phyloP scores from a whole-genome alignment of 2,888 invertebrate species.

The Apotomis turbidana region DNA sequence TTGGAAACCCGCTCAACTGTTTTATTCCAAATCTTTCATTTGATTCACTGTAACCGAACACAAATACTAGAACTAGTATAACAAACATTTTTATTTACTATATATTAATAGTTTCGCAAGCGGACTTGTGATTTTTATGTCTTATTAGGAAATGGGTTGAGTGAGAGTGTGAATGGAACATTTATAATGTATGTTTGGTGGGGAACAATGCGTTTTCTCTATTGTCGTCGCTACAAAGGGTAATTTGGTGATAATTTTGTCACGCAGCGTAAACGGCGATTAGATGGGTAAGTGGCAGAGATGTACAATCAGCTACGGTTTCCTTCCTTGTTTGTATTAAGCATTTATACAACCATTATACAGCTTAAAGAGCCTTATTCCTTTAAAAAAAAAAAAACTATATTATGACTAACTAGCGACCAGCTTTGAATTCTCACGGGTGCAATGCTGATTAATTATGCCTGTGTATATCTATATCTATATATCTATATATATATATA shows the following conservation, averaged over 20 bases:
- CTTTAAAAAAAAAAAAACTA: too few species aligned
- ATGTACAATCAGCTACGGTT: constrained; percentile 23
- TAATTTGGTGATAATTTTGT: constrained; percentile 37
- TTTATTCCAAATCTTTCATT: constrained; percentile 4
- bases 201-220: constrained; percentile 36
- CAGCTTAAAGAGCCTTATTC: too few species aligned
- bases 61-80: neutral
- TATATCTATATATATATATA: too few species aligned
- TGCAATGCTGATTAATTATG: too few species aligned
- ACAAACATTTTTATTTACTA: too few species aligned
- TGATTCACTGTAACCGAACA: neutral
- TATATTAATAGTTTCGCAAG: neutral
- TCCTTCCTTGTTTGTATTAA: neutral
- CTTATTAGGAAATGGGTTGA: constrained; percentile 1
- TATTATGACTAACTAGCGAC: too few species aligned
- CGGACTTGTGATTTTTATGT: neutral
- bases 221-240: constrained; percentile 33
- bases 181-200: constrained; percentile 21
- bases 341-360: too few species aligned
- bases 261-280: constrained; percentile 26
- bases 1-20: constrained; percentile 11
- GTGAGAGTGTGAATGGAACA: constrained; percentile 5
- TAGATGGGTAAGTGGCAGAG: constrained; percentile 8
- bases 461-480: too few species aligned
- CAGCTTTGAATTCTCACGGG: too few species aligned